Base-by-base conservation (phyloP, 2,888 invertebrate species). In the Rhorus exstirpatorius region DNA sequence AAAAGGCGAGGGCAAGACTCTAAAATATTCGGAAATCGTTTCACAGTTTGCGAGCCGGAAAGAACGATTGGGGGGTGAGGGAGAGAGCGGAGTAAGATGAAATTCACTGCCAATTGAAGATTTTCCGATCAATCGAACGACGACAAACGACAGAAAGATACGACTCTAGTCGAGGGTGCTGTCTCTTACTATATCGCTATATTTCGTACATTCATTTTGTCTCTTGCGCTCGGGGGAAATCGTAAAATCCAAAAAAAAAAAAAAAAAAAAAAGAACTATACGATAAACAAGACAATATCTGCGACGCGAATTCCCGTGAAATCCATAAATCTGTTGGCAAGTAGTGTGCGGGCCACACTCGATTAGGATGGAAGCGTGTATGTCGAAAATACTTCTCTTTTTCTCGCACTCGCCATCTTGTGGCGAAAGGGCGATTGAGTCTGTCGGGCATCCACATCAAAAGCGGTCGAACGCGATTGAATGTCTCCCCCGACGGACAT, bases 401-500 rank as follows among this genome's bases (percentile, higher is more conserved):
- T n/a, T 71, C 8, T 46, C n/a, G 10, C 2, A 26, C 51, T 58
- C 83, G 85, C 83, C 83, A 84, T 85, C 84, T 83, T 85, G 76
- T 65, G 55, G 58, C 68, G 78, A 70, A 70, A 31, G 58, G 65
- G 51, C 82, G 82, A 82, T 82, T 21, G 78, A 75, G 70, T 75
- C 53, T 67, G 63, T 67, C 79, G 74, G 53, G 68, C 68, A 58
- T 31, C 46, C 21, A 60, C 60, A 38, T 60, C 51, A 63, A 41
- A 88, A 89, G 89, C 87, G 90, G 87, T 89, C 90, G 89, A 90
- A 90, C 68, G 68, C 91, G 90, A 91, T 90, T 91, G 90, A 93
- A 93, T 92, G 92, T 92, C 91, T 93, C 93, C 93, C 93, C 88
- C 88, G 92, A 90, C 92, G 92, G 90, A 88, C 88, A 90, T 92